phyloP scores from a whole-genome alignment of 2,113 vertebrate genomes.

The Dascyllus trimaculatus region DNA sequence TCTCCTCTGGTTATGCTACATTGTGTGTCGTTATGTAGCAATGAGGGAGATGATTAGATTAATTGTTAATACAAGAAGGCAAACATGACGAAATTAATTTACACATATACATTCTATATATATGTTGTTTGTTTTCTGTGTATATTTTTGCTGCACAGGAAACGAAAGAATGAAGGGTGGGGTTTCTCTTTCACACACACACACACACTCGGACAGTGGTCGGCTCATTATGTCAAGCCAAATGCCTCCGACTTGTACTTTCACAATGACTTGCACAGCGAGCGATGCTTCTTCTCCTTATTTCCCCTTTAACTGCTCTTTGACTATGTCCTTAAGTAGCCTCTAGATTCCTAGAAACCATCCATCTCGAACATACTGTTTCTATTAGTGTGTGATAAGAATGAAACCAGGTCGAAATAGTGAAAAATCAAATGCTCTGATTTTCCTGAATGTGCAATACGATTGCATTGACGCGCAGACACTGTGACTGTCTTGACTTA shows the following conservation, averaged over 20 bases:
- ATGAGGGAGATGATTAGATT: slow-evolving; percentile 14
- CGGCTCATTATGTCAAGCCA: slow-evolving; percentile 64
- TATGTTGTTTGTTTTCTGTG: slow-evolving; percentile 7
- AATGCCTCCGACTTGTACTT: slow-evolving; percentile 43
- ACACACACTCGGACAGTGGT: slow-evolving; percentile 36
- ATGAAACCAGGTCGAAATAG: neutral
- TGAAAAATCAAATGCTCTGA: slow-evolving; percentile 2
- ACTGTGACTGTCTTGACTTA: slow-evolving; percentile 12
- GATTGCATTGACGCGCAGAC: slow-evolving; percentile 1
- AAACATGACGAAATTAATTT: slow-evolving; percentile 16
- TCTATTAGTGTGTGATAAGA: neutral
- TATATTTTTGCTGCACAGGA: slow-evolving; percentile 67
- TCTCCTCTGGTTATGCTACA: slow-evolving; percentile 10
- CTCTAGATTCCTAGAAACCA: slow-evolving; percentile 25
- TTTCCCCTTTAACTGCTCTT: slow-evolving; percentile 29
- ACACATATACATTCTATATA: neutral
- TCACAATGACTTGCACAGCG: slow-evolving; percentile 41
- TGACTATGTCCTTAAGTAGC: slow-evolving; percentile 33
- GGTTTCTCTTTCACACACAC: slow-evolving; percentile 65
- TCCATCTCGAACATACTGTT: neutral
- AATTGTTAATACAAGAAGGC: neutral
- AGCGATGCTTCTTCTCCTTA: slow-evolving; percentile 4
- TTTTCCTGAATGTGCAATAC: neutral
- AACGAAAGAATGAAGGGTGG: slow-evolving; percentile 81
- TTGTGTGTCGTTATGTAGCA: neutral